Conservation (phyloP, 2,888 invertebrate genomes). For the Apamea epomidion region DNA sequence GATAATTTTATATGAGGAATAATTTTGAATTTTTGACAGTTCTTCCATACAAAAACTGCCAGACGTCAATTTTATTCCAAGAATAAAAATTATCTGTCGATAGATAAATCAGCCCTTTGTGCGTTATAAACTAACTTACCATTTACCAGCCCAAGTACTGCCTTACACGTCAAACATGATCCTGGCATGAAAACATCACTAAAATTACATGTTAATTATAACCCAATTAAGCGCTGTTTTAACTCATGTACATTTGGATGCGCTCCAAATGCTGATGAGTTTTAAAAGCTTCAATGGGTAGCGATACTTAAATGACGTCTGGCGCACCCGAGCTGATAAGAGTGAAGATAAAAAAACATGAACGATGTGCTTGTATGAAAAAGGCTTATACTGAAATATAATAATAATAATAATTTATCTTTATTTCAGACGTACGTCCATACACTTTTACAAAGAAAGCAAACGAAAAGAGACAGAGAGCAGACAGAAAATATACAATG, state of each 20-base stretch:
- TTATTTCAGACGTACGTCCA: too few relatives aligned
- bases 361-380: background rate
- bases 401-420: too few relatives aligned
- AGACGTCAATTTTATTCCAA: too few relatives aligned
- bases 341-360: background rate
- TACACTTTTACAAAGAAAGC: too few relatives aligned
- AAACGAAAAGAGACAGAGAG: too few relatives aligned
- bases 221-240: background rate
- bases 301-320: background rate
- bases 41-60: too few relatives aligned
- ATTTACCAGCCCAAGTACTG: background rate
- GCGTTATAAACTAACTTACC: background rate
- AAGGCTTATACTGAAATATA: background rate
- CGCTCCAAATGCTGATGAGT: conserved; percentile 9
- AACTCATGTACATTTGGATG: conserved; percentile 5
- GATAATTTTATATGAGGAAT: too few relatives aligned
- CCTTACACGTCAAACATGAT: background rate
- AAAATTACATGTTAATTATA: background rate
- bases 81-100: too few relatives aligned
- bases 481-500: too few relatives aligned
- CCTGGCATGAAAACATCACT: background rate
- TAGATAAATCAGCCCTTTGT: too few relatives aligned
- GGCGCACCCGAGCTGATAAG: background rate
- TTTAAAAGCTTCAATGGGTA: conserved; percentile 1
- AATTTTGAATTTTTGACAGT: too few relatives aligned